Conservation (phyloP, 2,113 vertebrate species). For the Hippolais icterina region DNA sequence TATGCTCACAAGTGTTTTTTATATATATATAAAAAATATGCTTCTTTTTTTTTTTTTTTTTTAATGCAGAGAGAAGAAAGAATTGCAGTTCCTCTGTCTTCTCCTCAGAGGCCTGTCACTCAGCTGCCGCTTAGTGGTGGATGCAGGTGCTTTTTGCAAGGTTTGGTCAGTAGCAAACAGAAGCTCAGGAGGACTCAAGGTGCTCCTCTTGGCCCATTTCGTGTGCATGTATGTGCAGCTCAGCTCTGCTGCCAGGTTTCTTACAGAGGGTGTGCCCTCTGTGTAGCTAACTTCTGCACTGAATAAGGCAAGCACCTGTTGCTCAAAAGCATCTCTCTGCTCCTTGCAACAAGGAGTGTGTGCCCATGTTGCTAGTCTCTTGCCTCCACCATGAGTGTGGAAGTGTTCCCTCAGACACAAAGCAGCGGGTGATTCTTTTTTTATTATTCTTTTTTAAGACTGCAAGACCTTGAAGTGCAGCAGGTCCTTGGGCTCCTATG, state of each 20-base stretch:
- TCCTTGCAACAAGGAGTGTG: not conserved
- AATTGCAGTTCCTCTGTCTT: not conserved
- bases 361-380: not conserved
- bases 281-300: not conserved
- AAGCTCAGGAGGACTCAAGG: not conserved
- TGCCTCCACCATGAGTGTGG: not conserved
- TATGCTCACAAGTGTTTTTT: not conserved
- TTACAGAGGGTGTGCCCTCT: not conserved
- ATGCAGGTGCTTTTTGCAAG: not conserved
- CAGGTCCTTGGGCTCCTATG: not conserved
- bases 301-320: not conserved
- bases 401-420: not conserved
- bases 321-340: not conserved
- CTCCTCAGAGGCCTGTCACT: not conserved
- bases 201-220: not conserved
- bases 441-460: not conserved
- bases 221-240: accelerated
- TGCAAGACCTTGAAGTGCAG: accelerated
- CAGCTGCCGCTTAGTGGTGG: not conserved
- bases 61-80: not conserved
- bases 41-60: not conserved
- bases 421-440: not conserved
- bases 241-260: not conserved
- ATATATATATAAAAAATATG: not conserved
- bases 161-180: not conserved